Evolutionary conservation across 2,797 vertebrate species (phyloP).

Genomic region (Australoheros facetus): DNA sequence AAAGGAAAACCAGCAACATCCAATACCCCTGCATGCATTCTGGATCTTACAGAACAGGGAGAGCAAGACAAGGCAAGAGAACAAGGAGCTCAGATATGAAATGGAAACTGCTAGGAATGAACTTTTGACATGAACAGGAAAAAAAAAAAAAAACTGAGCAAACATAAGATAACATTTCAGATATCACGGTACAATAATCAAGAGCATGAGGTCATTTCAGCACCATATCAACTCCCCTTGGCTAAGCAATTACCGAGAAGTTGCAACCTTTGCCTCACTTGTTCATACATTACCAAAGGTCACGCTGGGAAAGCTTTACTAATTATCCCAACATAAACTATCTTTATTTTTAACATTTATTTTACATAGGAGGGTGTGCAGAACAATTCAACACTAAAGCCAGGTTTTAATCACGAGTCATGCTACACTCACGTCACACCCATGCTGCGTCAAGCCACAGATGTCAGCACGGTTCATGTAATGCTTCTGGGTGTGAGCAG

Average conservation of each 20-base stretch:
- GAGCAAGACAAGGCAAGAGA: not conserved
- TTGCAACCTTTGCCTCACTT: not conserved
- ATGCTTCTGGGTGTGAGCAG: slow-evolving; percentile 50
- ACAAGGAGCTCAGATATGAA: not conserved
- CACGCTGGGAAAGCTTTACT: not conserved
- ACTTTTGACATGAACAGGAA: slow-evolving; percentile 42
- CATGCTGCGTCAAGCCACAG: slow-evolving; percentile 24
- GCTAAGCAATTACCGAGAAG: slow-evolving; percentile 17
- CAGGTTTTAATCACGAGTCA: slow-evolving; percentile 31
- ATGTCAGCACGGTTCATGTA: slow-evolving; percentile 29
- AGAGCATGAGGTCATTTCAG: slow-evolving; percentile 40
- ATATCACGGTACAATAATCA: slow-evolving; percentile 45
- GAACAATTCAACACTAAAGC: not conserved
- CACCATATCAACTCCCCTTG: not conserved
- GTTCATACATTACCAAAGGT: slow-evolving; percentile 6
- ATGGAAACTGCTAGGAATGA: slow-evolving; percentile 15
- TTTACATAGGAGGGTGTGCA: slow-evolving; percentile 37
- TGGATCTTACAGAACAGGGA: slow-evolving; percentile 6
- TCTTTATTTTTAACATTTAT: slow-evolving; percentile 4
- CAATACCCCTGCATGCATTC: slow-evolving; percentile 39
- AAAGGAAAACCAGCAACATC: slow-evolving; percentile 58
- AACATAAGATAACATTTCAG: slow-evolving; percentile 63
- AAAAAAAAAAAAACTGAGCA: slow-evolving; percentile 18
- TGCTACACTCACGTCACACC: slow-evolving; percentile 41
- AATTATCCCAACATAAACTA: not conserved